A percentile compares a stretch with the other conserved stretches of the same genome.
phyloP scores from a whole-genome alignment of 2,113 vertebrate species.

The Bujurquina vittata region DNA sequence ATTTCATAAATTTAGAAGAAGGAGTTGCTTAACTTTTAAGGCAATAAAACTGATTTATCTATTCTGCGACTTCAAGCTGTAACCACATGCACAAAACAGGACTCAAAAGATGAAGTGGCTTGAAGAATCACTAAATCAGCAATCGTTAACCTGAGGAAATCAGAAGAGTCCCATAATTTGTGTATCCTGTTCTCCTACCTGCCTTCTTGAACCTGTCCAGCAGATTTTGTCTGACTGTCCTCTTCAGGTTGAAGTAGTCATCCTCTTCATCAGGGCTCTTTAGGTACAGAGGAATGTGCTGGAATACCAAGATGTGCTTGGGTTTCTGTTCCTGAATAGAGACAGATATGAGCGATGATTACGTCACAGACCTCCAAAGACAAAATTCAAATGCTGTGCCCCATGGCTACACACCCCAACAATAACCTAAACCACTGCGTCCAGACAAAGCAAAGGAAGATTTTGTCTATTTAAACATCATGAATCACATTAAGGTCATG shows the following conservation, averaged over 20 bases:
- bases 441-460: not conserved
- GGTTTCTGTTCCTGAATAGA: slow-evolving; percentile 69
- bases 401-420: not conserved
- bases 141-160: not conserved
- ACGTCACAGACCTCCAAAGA: not conserved
- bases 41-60: not conserved
- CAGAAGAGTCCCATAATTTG: not conserved
- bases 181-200: slow-evolving; percentile 77
- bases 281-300: slow-evolving; percentile 94
- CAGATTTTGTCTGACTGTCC: slow-evolving; percentile 80
- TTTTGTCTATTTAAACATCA: not conserved
- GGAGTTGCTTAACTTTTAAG: not conserved
- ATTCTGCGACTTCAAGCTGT: not conserved
- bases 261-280: slow-evolving; percentile 85
- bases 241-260: slow-evolving; percentile 92
- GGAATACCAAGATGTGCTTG: slow-evolving; percentile 88
- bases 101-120: not conserved
- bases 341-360: not conserved
- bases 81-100: not conserved
- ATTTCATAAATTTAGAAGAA: not conserved
- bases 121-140: not conserved
- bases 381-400: slow-evolving; percentile 1
- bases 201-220: slow-evolving; percentile 86
- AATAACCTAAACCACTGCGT: not conserved
- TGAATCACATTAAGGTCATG: slow-evolving; percentile 7